Conservation (phyloP, 2,797 vertebrate genomes). For the Xiphorhynchus erythropygius region DNA sequence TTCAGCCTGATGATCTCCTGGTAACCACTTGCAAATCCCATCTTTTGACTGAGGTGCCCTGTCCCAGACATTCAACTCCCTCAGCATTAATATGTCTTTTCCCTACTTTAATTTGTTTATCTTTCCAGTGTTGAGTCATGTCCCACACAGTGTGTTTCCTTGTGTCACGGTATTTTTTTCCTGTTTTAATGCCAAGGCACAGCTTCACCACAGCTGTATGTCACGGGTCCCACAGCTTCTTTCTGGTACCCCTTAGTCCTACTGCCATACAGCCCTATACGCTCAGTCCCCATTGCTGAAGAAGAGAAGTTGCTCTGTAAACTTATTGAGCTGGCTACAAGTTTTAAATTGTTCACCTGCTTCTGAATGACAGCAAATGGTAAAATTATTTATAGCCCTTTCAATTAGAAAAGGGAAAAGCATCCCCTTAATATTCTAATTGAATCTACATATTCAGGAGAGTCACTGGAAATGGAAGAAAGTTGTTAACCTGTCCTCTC, state of each 20-base stretch:
- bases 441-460: neutral
- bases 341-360: neutral
- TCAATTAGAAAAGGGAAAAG: neutral
- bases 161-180: neutral
- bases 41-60: neutral
- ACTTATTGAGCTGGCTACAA: neutral
- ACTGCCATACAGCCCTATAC: neutral
- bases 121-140: neutral
- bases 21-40: neutral
- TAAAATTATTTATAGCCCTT: neutral
- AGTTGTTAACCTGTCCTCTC: neutral
- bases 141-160: neutral
- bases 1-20: neutral
- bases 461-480: neutral
- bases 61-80: neutral
- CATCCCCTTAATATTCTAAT: neutral
- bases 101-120: neutral
- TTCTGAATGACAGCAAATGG: neutral
- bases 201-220: neutral
- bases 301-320: neutral
- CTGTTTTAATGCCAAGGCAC: neutral
- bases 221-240: neutral
- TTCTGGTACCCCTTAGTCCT: neutral
- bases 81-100: neutral
- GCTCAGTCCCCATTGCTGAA: rapidly evolving